phyloP scores from a whole-genome alignment of 2,797 vertebrate species.

The Gymnocypris eckloni region DNA sequence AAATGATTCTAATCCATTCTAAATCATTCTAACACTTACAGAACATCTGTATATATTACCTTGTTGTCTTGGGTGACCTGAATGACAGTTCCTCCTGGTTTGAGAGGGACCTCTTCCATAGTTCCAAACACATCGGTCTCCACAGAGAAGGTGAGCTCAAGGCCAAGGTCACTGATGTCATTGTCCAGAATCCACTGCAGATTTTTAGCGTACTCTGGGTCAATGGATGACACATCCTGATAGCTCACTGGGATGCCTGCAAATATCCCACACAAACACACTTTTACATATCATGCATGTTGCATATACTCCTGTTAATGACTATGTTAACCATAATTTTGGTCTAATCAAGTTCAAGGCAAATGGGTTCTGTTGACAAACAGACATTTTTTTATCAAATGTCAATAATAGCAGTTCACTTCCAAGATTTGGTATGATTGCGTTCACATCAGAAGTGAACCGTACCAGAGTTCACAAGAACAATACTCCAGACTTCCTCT shows the following conservation, averaged over 20 bases:
- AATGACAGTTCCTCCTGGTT: slow-evolving; percentile 91
- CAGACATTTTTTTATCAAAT: too few species aligned
- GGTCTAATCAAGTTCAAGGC: not conserved
- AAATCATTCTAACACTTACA: not conserved
- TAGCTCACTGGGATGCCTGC: slow-evolving; percentile 98
- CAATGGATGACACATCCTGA: slow-evolving; percentile 97
- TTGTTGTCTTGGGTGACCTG: slow-evolving; percentile 98
- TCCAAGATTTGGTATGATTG: too few species aligned
- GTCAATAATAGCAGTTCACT: too few species aligned
- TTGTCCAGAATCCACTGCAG: slow-evolving; percentile 99
- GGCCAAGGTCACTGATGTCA: slow-evolving; percentile 95
- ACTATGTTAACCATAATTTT: not conserved
- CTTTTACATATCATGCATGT: not conserved
- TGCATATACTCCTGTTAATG: not conserved
- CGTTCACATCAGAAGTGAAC: too few species aligned
- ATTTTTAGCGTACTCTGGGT: slow-evolving; percentile 98
- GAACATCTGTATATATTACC: slow-evolving; percentile 72
- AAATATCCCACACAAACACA: slow-evolving; percentile 22
- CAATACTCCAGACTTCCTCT: too few species aligned
- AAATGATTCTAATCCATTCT: too few species aligned
- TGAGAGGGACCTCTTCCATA: slow-evolving; percentile 97
- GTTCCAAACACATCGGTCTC: slow-evolving; percentile 98
- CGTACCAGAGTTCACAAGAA: too few species aligned
- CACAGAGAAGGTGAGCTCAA: slow-evolving; percentile 97
- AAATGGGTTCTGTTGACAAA: too few species aligned